Evolutionary conservation across 2,797 vertebrate genomes (phyloP).

Genomic region (Sebastes itinus): DNA sequence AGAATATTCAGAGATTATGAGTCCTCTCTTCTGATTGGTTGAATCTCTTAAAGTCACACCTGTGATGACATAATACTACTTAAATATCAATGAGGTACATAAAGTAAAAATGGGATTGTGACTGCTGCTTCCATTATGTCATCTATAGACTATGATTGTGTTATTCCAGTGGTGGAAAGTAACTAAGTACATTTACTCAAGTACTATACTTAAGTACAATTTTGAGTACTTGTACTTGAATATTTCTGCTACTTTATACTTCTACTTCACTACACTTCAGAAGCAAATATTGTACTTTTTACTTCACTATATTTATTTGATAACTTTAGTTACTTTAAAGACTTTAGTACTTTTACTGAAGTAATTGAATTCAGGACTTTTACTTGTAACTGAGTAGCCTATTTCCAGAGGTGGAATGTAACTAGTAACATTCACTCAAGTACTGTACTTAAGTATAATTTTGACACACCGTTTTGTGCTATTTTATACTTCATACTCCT

Average conservation of each 20-base stretch:
- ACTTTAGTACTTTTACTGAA: neutral
- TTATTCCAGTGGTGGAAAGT: neutral
- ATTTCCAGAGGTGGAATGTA: no score
- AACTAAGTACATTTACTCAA: neutral
- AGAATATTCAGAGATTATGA: conserved; percentile 39
- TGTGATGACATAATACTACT: neutral
- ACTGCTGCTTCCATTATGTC: neutral
- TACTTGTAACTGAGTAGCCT: neutral
- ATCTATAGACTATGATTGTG: neutral
- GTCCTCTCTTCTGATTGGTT: conserved; percentile 15
- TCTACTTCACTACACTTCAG: neutral
- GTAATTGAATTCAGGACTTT: neutral
- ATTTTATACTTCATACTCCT: no score
- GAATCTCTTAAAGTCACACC: neutral
- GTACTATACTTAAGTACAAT: neutral
- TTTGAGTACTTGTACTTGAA: neutral
- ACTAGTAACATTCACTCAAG: no score
- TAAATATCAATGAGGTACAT: neutral
- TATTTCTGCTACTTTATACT: neutral
- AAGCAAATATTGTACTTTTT: neutral
- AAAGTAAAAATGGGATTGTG: neutral
- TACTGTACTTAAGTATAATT: no score
- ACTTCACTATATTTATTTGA: neutral
- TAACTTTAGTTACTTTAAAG: neutral
- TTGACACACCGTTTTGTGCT: no score